Percentiles rank a stretch among this genome's conserved stretches.
Conservation (phyloP, 2,113 vertebrate genomes). For the human region DNA sequence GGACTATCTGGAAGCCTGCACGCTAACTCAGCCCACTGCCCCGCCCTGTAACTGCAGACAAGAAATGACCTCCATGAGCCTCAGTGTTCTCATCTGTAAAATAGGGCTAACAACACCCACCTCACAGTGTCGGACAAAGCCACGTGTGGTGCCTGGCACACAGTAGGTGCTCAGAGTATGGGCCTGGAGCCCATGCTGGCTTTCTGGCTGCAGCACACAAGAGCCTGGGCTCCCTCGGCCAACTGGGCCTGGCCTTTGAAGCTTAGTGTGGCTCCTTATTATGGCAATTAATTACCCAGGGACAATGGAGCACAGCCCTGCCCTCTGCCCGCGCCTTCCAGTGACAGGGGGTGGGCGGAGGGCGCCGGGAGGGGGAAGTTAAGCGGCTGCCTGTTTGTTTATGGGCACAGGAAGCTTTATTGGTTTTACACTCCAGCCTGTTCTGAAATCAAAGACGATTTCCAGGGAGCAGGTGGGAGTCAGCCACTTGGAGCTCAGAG, state of each 20-base stretch:
- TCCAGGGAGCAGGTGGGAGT: neutral
- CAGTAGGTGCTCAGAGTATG: neutral
- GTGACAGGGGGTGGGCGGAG: slow-evolving; percentile 60
- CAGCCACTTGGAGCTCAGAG: neutral
- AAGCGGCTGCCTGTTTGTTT: slow-evolving; percentile 76
- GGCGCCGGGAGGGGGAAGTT: slow-evolving; percentile 7
- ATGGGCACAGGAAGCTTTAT: slow-evolving; percentile 61
- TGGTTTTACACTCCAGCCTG: slow-evolving; percentile 45
- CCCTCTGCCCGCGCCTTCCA: slow-evolving; percentile 77
- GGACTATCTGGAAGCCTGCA: neutral
- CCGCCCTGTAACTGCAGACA: neutral
- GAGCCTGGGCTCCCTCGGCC: slow-evolving; percentile 67
- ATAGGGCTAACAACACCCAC: neutral
- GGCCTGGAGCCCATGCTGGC: neutral
- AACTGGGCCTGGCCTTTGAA: slow-evolving; percentile 71
- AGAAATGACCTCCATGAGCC: neutral
- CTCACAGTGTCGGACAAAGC: neutral
- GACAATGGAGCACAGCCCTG: slow-evolving; percentile 79
- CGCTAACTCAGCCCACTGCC: neutral
- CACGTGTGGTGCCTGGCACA: fast-evolving
- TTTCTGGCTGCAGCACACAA: slow-evolving; percentile 57
- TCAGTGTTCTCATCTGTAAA: neutral
- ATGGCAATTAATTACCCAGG: slow-evolving; percentile 83
- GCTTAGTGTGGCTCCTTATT: slow-evolving; percentile 79
- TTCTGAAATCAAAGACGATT: slow-evolving; percentile 53